Evolutionary conservation across 2,113 vertebrate species (phyloP).

Genomic region (Chloroceryle aenea): DNA sequence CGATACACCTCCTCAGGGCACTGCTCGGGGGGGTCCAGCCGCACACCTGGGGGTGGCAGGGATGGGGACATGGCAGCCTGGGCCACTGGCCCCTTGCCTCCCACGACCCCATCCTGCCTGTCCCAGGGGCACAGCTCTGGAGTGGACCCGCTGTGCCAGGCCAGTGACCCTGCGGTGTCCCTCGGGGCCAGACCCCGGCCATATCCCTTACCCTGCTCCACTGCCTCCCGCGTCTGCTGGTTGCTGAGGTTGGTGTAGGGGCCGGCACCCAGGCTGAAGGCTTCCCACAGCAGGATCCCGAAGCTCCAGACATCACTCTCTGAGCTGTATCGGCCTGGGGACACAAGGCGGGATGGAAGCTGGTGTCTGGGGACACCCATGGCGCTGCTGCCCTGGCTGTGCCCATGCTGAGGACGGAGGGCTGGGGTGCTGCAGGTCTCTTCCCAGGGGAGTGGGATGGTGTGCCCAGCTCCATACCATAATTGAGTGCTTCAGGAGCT

Average conservation of each 20-base stretch:
- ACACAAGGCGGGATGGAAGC: fast-evolving
- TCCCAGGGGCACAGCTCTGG: fast-evolving
- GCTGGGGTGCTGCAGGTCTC: not conserved
- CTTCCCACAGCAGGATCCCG: conserved; percentile 93
- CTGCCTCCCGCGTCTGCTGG: conserved; percentile 88
- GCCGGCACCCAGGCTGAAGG: conserved; percentile 87
- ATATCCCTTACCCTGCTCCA: conserved; percentile 84
- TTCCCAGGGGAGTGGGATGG: fast-evolving
- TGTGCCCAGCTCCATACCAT: conserved; percentile 75
- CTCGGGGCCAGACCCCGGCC: not conserved
- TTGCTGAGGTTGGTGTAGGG: conserved; percentile 92
- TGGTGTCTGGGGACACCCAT: not conserved
- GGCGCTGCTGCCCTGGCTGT: not conserved
- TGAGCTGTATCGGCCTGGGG: conserved; percentile 88
- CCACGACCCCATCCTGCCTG: fast-evolving
- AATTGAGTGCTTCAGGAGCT: conserved; percentile 93
- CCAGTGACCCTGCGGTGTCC: not conserved
- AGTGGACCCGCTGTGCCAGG: fast-evolving
- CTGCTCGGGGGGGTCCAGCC: conserved; percentile 81
- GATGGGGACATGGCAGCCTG: not conserved
- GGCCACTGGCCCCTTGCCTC: fast-evolving
- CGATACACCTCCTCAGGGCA: conserved; percentile 87
- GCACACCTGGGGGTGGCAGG: conserved; percentile 76
- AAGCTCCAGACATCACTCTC: conserved; percentile 98
- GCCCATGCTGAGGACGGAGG: fast-evolving